These are phyloP conservation scores for Deladenus siricidicola DNA, from an alignment of 2,888 invertebrate genomes.

Conservation along the genomic window DNA sequence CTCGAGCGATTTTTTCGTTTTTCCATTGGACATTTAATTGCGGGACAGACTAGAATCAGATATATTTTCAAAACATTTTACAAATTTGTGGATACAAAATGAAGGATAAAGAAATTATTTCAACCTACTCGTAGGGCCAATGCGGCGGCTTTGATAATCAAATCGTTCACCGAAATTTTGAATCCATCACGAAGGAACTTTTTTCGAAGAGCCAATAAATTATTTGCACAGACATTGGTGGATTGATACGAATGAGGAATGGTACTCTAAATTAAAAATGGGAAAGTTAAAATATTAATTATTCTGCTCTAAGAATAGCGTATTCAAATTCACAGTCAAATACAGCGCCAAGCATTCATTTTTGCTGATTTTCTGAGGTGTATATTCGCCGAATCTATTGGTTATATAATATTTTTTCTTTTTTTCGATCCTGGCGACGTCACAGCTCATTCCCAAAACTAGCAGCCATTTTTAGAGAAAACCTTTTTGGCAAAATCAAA, in stretches of 20 bases:
- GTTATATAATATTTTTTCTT: no score
- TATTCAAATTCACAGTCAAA: no score
- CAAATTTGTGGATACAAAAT: not conserved
- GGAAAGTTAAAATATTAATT: no score
- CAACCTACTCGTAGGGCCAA: constrained; percentile 59
- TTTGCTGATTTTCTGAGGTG: no score
- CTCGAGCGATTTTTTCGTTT: constrained; percentile 38
- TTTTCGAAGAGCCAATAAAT: constrained; percentile 57
- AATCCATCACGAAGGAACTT: constrained; percentile 20
- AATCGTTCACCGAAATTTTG: constrained; percentile 64
- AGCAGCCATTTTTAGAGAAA: constrained; percentile 1
- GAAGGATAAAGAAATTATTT: not conserved
- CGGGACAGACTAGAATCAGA: constrained; percentile 53
- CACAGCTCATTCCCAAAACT: not conserved
- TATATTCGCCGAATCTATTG: no score
- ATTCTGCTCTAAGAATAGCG: no score
- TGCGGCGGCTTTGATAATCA: constrained; percentile 64
- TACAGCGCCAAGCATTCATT: no score
- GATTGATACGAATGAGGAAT: constrained; percentile 66
- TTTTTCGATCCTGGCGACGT: no score
- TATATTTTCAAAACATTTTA: constrained; percentile 54
- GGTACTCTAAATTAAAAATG: constrained; percentile 57
- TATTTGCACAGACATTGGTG: constrained; percentile 60
- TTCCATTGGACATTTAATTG: constrained; percentile 55
- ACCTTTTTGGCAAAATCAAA: constrained; percentile 7